Evolutionary conservation across 2,888 invertebrate species (phyloP), one percentile per base, ranked within the genome.

Genomic region (Colletes collaris): DNA sequence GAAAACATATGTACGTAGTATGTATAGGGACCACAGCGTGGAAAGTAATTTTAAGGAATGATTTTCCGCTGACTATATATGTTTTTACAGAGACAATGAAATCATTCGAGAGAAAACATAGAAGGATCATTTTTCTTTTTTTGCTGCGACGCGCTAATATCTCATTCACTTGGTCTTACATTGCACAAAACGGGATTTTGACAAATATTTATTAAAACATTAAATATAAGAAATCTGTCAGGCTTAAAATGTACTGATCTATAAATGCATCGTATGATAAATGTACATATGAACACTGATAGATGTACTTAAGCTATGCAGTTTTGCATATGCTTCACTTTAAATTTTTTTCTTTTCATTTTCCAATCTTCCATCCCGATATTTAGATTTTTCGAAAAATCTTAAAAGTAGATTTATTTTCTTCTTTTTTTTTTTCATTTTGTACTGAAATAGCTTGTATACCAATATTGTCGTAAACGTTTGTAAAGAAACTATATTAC

Each of bases 381-480:
- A 35, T 50, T 37, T 56, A 76, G 76, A 67, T 70, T 53, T 79
- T 70, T 76, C 78, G 68, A 69, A 83, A 78, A 83, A 63, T 79
- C 81, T 86, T 86, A 86, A 81, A 83, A 83, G 69, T 86, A 79
- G 63, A 72, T 78, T 74, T 62, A 68, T 67, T 67, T 72, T 74
- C 53, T 40, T 67, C 53, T 46, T 76, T 56, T 73, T 56, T 73
- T 72, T 50, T 62, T 69, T 69, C 56, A 50, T 78, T 87, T 86
- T 87, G 84, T 87, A 85, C 87, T 84, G 83, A 77, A 81, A 79
- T 80, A 81, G 85, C 79, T 76, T 85, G 79, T 78, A 79, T 82
- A 86, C 82, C 87, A 84, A 86, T 88, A 87, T 87, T 87, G 82
- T 88, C 88, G 72, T 74, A 84, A 87, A 85, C 74, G 71, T 83